Percentiles rank a stretch among this genome's conserved stretches.
Conservation (phyloP, 2,888 invertebrate genomes). For the Rhagophthalmus giganteus region DNA sequence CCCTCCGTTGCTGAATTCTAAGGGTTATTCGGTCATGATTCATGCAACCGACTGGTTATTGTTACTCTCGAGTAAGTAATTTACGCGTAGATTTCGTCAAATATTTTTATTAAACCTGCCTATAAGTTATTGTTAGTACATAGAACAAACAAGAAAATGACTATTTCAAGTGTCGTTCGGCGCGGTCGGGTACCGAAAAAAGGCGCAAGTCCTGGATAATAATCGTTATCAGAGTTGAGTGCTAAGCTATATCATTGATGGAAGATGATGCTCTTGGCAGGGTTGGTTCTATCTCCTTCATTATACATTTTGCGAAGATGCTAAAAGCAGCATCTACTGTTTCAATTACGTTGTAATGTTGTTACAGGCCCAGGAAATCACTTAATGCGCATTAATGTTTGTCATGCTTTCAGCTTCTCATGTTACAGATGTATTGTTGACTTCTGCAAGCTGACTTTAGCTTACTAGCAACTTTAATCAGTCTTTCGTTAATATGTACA, state of each 20-base stretch:
- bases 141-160: no score
- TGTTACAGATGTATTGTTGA: constrained; percentile 30
- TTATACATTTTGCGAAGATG: constrained; percentile 26
- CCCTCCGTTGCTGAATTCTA: constrained; percentile 18
- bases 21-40: constrained; percentile 17
- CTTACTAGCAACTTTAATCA: background rate
- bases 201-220: background rate
- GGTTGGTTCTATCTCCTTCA: constrained; percentile 17
- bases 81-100: background rate
- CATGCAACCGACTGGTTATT: constrained; percentile 16
- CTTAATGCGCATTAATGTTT: constrained; percentile 31
- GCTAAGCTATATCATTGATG: background rate
- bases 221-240: background rate
- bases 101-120: background rate
- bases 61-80: constrained; percentile 6
- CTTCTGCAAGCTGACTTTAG: constrained; percentile 8
- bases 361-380: constrained; percentile 28
- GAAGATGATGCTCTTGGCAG: constrained; percentile 4
- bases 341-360: constrained; percentile 29
- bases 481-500: background rate
- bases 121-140: no score
- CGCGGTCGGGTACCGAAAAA: no score
- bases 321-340: constrained; percentile 30
- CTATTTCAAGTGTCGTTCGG: no score
- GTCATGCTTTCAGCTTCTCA: constrained; percentile 29